These are phyloP conservation scores for Trididemnum clinides DNA, from an alignment of 23 tunicate species.

Conservation along the genomic window DNA sequence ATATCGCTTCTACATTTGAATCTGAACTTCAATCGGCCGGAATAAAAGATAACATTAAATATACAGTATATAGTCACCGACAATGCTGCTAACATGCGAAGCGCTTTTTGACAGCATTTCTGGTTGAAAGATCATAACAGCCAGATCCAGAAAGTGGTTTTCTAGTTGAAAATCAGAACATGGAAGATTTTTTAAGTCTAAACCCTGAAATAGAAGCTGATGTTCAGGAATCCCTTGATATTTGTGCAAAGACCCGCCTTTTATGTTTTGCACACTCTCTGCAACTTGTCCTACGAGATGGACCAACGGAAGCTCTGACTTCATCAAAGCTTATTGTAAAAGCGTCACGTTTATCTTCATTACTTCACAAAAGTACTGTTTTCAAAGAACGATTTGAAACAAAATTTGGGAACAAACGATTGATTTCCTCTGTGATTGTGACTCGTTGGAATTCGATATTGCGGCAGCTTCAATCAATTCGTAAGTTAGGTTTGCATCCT, in stretches of 20 bases:
- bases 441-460: constrained; percentile 25
- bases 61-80: neutral
- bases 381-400: constrained; percentile 10
- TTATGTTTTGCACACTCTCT: constrained; percentile 9
- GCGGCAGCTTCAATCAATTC: constrained; percentile 3
- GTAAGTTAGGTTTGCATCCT: neutral
- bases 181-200: neutral
- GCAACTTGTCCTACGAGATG: constrained; percentile 16
- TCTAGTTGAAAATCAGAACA: neutral
- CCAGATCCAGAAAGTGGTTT: neutral
- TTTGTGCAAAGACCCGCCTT: neutral
- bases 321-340: neutral
- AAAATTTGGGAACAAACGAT: neutral
- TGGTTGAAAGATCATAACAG: neutral
- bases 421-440: neutral
- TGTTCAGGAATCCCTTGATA: neutral
- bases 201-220: constrained; percentile 12
- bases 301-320: neutral
- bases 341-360: constrained; percentile 2
- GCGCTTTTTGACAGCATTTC: neutral
- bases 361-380: constrained; percentile 3
- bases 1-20: neutral
- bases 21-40: neutral
- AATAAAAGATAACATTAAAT: neutral
- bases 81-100: constrained; percentile 24